phyloP scores from a whole-genome alignment of 2,888 invertebrate species.

The Eristalis pertinax region DNA sequence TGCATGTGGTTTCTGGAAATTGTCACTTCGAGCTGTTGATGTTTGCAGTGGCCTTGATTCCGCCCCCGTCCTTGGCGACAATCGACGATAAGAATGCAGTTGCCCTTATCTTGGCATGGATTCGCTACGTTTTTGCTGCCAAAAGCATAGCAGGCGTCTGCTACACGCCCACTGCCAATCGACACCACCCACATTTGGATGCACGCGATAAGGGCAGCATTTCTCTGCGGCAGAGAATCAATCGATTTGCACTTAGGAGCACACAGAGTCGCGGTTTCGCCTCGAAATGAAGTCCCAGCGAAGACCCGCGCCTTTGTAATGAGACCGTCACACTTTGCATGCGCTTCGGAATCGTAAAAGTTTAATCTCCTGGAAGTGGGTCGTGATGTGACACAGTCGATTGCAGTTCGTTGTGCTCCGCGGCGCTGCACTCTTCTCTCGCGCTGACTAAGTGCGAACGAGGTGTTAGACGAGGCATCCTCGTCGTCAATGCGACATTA shows the following conservation, averaged over 20 bases:
- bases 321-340: neutral
- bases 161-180: neutral
- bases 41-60: no score
- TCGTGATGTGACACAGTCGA: neutral
- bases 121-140: no score
- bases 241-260: neutral
- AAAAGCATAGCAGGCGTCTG: neutral
- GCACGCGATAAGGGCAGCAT: neutral
- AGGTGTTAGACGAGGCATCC: neutral
- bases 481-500: neutral
- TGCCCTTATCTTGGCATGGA: no score
- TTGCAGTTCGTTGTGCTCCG: neutral
- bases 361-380: neutral
- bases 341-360: neutral
- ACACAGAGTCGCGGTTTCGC: neutral
- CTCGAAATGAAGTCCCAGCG: neutral
- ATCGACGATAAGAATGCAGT: no score
- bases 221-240: neutral
- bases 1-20: no score
- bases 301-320: neutral
- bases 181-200: neutral
- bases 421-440: neutral
- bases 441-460: neutral
- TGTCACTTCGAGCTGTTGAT: no score
- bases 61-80: no score